These are phyloP conservation scores for Rhodinocichla rosea DNA, from an alignment of 2,113 vertebrate genomes.

Conservation along the genomic window DNA sequence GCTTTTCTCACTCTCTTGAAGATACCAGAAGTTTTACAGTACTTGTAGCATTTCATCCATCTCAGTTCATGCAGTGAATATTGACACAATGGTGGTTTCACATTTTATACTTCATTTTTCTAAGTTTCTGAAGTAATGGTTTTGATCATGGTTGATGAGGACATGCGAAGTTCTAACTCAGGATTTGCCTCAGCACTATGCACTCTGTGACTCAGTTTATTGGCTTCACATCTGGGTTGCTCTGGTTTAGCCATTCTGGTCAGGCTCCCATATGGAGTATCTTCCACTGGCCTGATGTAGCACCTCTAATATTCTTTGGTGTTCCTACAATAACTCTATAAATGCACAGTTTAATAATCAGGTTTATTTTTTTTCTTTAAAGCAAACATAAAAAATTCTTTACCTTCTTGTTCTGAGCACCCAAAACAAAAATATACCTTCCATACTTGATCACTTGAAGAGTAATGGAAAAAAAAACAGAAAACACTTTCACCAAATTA, in stretches of 20 bases:
- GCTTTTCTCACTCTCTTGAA: not conserved
- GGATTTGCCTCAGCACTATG: not conserved
- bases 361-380: not conserved
- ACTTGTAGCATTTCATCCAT: not conserved
- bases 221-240: not conserved
- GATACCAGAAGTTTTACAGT: not conserved
- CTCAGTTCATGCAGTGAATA: not conserved
- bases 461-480: not conserved
- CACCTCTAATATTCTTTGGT: not conserved
- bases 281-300: not conserved
- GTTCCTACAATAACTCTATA: not conserved
- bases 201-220: not conserved
- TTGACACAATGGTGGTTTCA: not conserved
- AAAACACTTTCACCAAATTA: conserved; percentile 7
- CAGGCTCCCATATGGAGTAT: not conserved
- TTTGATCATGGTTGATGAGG: not conserved
- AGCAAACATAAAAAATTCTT: not conserved
- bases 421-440: not conserved
- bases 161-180: not conserved
- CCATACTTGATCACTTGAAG: not conserved
- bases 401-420: not conserved
- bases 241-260: not conserved
- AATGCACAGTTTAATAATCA: not conserved
- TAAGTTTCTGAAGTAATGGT: not conserved
- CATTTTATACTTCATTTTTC: not conserved